Conservation (phyloP, 1,140 invertebrate genomes). For the Conus ventricosus region DNA sequence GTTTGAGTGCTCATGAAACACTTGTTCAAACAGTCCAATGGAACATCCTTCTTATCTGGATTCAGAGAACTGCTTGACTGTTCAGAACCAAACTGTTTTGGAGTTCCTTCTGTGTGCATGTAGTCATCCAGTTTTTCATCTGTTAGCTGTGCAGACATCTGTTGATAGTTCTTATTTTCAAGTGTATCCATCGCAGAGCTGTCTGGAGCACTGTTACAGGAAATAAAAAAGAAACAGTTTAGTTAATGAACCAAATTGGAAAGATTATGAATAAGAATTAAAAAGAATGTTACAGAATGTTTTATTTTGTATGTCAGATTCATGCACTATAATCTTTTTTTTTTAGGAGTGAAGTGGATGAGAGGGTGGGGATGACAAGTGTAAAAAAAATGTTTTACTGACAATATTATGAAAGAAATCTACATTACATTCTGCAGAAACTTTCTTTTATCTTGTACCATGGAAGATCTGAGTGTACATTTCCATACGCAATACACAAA, state of each 20-base stretch:
- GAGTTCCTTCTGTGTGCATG: neutral
- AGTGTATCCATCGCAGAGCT: neutral
- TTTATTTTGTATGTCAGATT: no score
- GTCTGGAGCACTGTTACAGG: neutral
- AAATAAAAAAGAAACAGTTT: conserved; percentile 1
- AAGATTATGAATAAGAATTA: no score
- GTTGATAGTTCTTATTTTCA: neutral
- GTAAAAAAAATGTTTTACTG: neutral
- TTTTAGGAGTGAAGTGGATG: no score
- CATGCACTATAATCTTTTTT: no score
- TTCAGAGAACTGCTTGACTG: neutral
- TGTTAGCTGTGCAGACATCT: neutral
- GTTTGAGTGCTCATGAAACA: neutral
- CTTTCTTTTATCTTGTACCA: no score
- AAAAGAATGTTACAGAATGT: no score
- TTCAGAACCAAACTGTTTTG: neutral
- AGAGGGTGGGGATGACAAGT: no score
- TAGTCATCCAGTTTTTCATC: neutral
- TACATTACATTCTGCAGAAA: neutral
- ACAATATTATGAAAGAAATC: neutral
- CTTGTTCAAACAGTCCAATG: neutral
- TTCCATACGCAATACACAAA: neutral
- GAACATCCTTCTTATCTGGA: neutral
- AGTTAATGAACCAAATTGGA: no score
- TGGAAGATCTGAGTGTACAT: neutral